phyloP scores from a whole-genome alignment of 1,140 invertebrate genomes.

The Neoseiulus cucumeris region DNA sequence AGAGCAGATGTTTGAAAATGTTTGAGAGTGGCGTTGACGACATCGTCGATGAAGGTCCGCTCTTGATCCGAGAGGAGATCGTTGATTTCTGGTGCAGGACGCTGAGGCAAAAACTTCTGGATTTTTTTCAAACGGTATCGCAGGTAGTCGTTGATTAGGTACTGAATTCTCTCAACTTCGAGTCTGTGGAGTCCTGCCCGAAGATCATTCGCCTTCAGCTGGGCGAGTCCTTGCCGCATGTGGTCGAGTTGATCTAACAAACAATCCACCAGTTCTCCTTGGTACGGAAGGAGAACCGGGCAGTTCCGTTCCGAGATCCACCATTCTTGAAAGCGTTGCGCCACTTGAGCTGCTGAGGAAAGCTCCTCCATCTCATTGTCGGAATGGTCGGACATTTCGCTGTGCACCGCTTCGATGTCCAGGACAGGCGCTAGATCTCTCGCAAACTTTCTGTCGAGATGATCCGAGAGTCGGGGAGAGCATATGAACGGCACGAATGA shows the following conservation, averaged over 20 bases:
- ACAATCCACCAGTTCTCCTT: not conserved
- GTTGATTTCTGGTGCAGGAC: not conserved
- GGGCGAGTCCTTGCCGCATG: not conserved
- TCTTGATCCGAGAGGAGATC: not conserved
- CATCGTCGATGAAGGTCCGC: not conserved
- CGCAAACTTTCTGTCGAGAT: too few species aligned
- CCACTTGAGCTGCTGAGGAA: not conserved
- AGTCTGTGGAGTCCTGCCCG: not conserved
- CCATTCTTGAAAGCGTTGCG: not conserved
- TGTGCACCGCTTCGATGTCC: too few species aligned
- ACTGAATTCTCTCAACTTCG: conserved; percentile 4
- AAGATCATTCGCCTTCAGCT: not conserved
- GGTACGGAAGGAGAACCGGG: not conserved
- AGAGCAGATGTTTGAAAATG: not conserved
- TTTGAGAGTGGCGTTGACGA: not conserved
- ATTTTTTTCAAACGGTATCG: not conserved
- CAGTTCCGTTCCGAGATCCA: conserved; percentile 9
- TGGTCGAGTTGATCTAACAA: conserved; percentile 1
- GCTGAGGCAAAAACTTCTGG: not conserved
- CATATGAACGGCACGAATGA: too few species aligned
- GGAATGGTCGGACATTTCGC: not conserved
- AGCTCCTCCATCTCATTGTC: not conserved
- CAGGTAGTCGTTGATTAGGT: conserved; percentile 5
- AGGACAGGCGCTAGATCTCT: too few species aligned
- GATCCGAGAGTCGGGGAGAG: too few species aligned